Conservation (phyloP, 2,113 vertebrate genomes). For the Tonatia bakeri region DNA sequence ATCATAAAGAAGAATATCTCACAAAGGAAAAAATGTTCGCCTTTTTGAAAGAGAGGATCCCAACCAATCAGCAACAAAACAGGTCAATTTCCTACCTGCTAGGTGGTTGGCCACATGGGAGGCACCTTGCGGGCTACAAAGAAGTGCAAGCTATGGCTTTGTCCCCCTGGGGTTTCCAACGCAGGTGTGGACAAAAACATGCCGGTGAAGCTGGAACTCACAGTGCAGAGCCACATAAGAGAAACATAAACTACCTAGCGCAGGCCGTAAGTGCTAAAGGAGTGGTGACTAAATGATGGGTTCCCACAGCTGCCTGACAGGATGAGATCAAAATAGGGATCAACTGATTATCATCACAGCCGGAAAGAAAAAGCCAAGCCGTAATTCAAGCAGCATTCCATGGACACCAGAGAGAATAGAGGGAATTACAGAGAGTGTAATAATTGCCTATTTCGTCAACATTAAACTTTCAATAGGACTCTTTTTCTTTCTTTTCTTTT, state of each 20-base stretch:
- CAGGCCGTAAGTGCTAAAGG: not conserved
- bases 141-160: not conserved
- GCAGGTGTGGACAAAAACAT: conserved; percentile 8
- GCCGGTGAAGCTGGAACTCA: not conserved
- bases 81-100: not conserved
- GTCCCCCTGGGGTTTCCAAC: not conserved
- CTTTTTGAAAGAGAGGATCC: not conserved
- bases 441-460: conserved; percentile 42
- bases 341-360: conserved; percentile 42
- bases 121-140: not conserved
- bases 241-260: not conserved
- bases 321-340: conserved; percentile 35
- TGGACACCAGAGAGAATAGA: not conserved
- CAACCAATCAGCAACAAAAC: not conserved
- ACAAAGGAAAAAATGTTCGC: not conserved
- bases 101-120: not conserved
- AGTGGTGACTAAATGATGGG: conserved; percentile 6
- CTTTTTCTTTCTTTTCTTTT: conserved; percentile 20
- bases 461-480: conserved; percentile 56
- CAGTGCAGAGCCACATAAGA: not conserved
- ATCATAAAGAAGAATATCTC: not conserved
- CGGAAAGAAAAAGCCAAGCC: not conserved
- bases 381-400: conserved; percentile 42
- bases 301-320: conserved; percentile 48
- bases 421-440: not conserved